Conservation (phyloP, 2,113 vertebrate genomes). For the Accipiter virgatus region DNA sequence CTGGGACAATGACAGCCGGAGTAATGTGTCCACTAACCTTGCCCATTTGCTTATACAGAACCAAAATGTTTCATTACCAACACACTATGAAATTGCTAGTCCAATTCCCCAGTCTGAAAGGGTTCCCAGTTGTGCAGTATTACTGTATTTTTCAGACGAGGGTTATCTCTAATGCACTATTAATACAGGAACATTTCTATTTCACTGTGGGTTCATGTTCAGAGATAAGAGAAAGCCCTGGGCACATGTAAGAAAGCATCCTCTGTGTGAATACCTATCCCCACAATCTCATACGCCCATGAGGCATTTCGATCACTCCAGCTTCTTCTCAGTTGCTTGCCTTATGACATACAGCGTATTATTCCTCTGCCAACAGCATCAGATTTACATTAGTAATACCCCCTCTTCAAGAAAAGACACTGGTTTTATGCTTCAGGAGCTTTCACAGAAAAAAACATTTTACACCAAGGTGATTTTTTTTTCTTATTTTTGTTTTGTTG, state of each 20-base stretch:
- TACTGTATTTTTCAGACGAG: constrained; percentile 34
- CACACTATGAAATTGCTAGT: constrained; percentile 6
- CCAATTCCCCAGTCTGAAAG: constrained; percentile 40
- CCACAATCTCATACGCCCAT: not conserved
- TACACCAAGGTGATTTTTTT: not conserved
- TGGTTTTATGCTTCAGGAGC: not conserved
- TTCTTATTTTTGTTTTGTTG: not conserved
- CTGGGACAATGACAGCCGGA: constrained; percentile 36
- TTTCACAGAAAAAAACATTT: not conserved
- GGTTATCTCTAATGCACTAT: constrained; percentile 17
- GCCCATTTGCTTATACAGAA: constrained; percentile 54
- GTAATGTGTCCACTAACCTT: constrained; percentile 43
- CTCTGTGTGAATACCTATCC: constrained; percentile 16
- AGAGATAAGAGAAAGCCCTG: constrained; percentile 46
- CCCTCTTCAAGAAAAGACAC: not conserved
- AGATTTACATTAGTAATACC: constrained; percentile 36
- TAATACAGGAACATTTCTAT: constrained; percentile 36
- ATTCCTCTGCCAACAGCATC: not conserved
- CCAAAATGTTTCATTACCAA: constrained; percentile 36
- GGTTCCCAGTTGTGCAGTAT: constrained; percentile 6
- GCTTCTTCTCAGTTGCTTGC: not conserved
- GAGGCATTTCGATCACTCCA: constrained; percentile 2
- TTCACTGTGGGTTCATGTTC: constrained; percentile 13
- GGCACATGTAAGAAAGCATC: constrained; percentile 19
- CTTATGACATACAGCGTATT: not conserved